Evolutionary conservation across 2,113 vertebrate species (phyloP).

Genomic region (Seriola quinqueradiata): DNA sequence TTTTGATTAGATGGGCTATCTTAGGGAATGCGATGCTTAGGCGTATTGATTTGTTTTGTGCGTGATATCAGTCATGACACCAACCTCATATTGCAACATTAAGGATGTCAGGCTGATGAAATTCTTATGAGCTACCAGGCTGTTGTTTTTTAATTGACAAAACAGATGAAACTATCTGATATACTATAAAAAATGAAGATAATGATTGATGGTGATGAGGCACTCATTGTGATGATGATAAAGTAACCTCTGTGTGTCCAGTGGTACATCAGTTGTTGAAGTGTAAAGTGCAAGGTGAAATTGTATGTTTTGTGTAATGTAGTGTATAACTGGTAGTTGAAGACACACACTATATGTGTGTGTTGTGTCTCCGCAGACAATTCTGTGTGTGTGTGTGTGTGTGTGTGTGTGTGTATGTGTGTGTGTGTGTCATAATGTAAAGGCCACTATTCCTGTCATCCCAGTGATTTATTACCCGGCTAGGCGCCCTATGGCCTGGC

Average conservation of each 20-base stretch:
- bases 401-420: conserved; percentile 19
- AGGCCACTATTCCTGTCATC: conserved; percentile 75
- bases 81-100: conserved; percentile 54
- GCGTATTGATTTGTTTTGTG: conserved; percentile 79
- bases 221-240: conserved; percentile 14
- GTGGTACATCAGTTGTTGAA: neutral
- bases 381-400: conserved; percentile 18
- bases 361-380: too few species aligned
- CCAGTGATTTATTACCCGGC: conserved; percentile 81
- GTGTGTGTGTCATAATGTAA: conserved; percentile 59
- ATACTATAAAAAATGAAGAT: conserved; percentile 1
- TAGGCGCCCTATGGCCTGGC: conserved; percentile 56
- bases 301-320: conserved; percentile 21
- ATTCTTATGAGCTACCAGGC: conserved; percentile 40
- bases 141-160: conserved; percentile 60
- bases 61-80: conserved; percentile 68
- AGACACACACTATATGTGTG: conserved; percentile 29
- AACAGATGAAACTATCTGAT: conserved; percentile 42
- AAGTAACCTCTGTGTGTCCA: conserved; percentile 8
- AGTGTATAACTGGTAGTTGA: conserved; percentile 23
- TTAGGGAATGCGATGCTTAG: conserved; percentile 66
- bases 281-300: conserved; percentile 2
- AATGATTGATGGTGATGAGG: conserved; percentile 15
- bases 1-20: conserved; percentile 78
- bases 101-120: conserved; percentile 35